Evolutionary conservation across 2,888 invertebrate species (phyloP).

Genomic region (Amphipoea lucens): DNA sequence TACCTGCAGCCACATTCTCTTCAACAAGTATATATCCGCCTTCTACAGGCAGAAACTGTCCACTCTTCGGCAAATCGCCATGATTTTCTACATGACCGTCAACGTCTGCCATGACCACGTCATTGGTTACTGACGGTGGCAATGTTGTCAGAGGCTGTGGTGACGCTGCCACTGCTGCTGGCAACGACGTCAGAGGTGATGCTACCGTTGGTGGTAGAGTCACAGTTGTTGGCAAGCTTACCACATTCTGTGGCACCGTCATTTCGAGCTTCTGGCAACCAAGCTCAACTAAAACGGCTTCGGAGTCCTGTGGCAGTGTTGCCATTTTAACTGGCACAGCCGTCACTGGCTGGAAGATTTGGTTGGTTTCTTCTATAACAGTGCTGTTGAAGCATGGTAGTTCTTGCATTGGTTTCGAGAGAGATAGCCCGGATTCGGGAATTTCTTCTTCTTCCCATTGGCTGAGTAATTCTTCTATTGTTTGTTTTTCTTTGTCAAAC

Average conservation of each 20-base stretch:
- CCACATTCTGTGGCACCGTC: conserved; percentile 25
- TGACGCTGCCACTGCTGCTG: conserved; percentile 15
- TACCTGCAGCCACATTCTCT: conserved; percentile 73
- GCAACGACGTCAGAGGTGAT: conserved; percentile 30
- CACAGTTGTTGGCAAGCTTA: conserved; percentile 38
- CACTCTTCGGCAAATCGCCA: conserved; percentile 74
- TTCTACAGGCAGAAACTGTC: conserved; percentile 83
- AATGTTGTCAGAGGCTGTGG: conserved; percentile 27
- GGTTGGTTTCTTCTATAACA: conserved; percentile 84
- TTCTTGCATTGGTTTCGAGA: conserved; percentile 70
- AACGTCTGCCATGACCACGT: conserved; percentile 80
- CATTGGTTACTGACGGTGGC: conserved; percentile 55
- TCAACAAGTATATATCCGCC: conserved; percentile 85
- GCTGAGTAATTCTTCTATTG: conserved; percentile 85
- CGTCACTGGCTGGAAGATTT: conserved; percentile 82
- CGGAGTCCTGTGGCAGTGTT: conserved; percentile 72
- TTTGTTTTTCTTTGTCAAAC: conserved; percentile 84
- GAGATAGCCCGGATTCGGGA: conserved; percentile 78
- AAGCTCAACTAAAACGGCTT: conserved; percentile 80
- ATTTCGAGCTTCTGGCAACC: conserved; percentile 64
- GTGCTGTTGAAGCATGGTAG: conserved; percentile 83
- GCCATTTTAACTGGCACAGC: conserved; percentile 78
- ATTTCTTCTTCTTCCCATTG: conserved; percentile 88
- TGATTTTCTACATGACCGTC: conserved; percentile 74
- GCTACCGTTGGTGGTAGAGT: conserved; percentile 31